Percentiles rank a stretch among this genome's conserved stretches.
Conservation (phyloP, 2,797 vertebrate species). For the Danionella dracula region DNA sequence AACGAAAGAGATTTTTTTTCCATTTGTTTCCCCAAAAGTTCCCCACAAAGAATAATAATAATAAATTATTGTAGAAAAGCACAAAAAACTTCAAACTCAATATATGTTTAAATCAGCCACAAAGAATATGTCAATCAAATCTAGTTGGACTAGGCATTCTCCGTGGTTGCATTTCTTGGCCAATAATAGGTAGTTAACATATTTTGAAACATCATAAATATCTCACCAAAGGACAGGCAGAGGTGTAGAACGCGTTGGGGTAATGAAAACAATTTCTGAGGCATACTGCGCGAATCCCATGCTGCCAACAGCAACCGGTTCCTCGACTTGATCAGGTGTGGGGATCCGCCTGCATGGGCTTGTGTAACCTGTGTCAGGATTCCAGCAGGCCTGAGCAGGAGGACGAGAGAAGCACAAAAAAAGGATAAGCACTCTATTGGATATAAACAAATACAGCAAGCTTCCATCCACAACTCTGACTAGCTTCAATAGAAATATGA, state of each 20-base stretch:
- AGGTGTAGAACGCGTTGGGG: conserved; percentile 75
- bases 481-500: not conserved
- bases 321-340: conserved; percentile 74
- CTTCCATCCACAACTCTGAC: not conserved
- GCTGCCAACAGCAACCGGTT: conserved; percentile 49
- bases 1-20: not conserved
- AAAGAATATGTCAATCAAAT: too few relatives aligned
- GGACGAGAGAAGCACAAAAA: not conserved
- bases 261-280: conserved; percentile 61
- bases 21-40: not conserved
- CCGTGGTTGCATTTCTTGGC: too few relatives aligned
- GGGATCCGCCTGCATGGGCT: conserved; percentile 78
- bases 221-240: conserved; percentile 81
- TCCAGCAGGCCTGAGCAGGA: conserved; percentile 57
- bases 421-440: not conserved
- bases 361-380: conserved; percentile 49
- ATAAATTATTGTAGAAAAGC: too few relatives aligned
- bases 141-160: too few relatives aligned
- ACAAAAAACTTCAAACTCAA: too few relatives aligned
- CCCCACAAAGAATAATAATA: not conserved
- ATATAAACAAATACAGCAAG: conserved; percentile 29
- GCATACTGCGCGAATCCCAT: conserved; percentile 59
- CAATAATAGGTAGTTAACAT: not conserved
- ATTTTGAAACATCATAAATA: not conserved
- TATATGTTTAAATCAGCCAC: too few relatives aligned